phyloP scores from a whole-genome alignment of 1,140 invertebrate genomes.

The Cepaea nemoralis region DNA sequence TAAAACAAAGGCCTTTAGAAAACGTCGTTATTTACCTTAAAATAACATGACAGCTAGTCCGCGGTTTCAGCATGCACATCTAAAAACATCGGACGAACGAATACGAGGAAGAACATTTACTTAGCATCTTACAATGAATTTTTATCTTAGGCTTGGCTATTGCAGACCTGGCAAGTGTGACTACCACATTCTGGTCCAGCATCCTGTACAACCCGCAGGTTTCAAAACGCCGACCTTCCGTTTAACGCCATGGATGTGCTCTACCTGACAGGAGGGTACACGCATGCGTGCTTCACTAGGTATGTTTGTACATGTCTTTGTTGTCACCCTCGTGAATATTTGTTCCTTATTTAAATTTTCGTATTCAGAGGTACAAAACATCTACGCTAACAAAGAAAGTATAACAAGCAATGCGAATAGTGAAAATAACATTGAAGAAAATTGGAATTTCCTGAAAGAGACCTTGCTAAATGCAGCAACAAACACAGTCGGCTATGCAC shows the following conservation, averaged over 20 bases:
- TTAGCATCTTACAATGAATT: no score
- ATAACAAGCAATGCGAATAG: neutral
- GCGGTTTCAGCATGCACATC: no score
- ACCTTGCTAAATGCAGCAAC: neutral
- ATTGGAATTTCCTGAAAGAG: neutral
- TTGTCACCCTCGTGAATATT: neutral
- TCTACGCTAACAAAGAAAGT: neutral
- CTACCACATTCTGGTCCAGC: neutral
- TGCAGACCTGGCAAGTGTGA: constrained; percentile 7
- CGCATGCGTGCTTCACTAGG: constrained; percentile 11
- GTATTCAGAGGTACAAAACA: neutral
- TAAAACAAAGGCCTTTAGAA: no score
- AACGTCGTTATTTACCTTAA: no score
- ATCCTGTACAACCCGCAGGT: constrained; percentile 3
- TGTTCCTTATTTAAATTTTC: no score
- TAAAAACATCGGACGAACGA: no score
- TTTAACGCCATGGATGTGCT: constrained; percentile 5
- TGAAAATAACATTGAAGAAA: neutral
- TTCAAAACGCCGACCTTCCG: neutral
- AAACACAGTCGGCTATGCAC: no score
- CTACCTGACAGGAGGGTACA: neutral
- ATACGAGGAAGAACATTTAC: no score
- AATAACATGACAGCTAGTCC: no score
- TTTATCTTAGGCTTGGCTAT: neutral
- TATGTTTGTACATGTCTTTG: neutral